phyloP scores from a whole-genome alignment of 2,113 vertebrate species.

The Fregata magnificens region DNA sequence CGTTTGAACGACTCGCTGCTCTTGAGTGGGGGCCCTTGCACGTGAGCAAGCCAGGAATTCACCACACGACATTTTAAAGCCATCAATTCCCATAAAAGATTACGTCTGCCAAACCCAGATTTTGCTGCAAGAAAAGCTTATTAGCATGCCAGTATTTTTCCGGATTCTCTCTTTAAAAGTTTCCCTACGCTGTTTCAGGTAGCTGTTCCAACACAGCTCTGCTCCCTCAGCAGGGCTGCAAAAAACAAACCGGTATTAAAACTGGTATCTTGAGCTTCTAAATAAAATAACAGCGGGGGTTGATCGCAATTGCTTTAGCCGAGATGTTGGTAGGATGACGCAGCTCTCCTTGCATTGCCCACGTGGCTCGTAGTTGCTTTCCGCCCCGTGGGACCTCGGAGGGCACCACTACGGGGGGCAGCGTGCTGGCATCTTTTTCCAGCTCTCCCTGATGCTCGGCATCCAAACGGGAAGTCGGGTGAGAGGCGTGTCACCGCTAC shows the following conservation, averaged over 20 bases:
- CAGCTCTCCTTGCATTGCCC: neutral
- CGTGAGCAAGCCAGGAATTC: neutral
- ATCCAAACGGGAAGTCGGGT: fast-evolving
- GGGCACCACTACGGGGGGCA: neutral
- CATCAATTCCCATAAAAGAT: neutral
- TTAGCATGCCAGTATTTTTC: neutral
- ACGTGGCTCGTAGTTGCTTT: neutral
- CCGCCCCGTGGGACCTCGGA: fast-evolving
- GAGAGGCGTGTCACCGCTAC: fast-evolving
- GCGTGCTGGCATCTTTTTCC: fast-evolving
- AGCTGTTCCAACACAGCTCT: neutral
- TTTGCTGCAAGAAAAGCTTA: neutral
- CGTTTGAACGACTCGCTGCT: neutral
- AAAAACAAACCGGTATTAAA: neutral
- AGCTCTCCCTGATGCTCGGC: neutral
- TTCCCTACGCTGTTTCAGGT: neutral
- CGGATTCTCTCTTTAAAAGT: neutral
- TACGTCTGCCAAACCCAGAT: neutral
- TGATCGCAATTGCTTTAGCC: neutral
- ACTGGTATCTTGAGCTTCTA: neutral
- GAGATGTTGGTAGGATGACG: neutral
- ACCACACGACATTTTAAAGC: neutral
- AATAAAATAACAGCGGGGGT: neutral
- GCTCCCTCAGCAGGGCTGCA: neutral
- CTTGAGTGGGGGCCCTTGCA: neutral